Evolutionary conservation across 2,888 invertebrate genomes (phyloP).

Genomic region (Polydrusus cervinus): DNA sequence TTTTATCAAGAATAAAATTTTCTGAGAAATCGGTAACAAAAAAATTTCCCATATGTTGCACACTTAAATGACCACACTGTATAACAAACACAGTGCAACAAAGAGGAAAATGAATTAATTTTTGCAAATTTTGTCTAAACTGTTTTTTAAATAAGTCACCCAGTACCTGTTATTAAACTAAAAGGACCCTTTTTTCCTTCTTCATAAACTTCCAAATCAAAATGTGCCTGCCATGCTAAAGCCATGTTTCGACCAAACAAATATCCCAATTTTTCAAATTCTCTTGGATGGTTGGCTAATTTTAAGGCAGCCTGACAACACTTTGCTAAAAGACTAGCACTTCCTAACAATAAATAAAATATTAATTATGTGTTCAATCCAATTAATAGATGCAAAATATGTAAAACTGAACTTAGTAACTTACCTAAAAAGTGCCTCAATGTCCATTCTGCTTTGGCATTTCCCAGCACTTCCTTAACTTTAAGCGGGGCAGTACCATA

Average conservation of each 20-base stretch:
- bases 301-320: conserved; percentile 88
- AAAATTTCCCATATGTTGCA: no score
- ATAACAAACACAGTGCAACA: no score
- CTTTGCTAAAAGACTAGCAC: conserved; percentile 79
- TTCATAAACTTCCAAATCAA: conserved; percentile 80
- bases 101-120: no score
- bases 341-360: conserved; percentile 69
- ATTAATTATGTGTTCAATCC: no score
- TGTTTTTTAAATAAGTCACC: no score
- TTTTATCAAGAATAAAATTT: no score
- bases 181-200: conserved; percentile 71
- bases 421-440: conserved; percentile 73
- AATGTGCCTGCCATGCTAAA: conserved; percentile 85
- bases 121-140: no score
- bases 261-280: conserved; percentile 85
- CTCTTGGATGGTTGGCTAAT: conserved; percentile 84
- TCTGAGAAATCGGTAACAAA: no score
- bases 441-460: conserved; percentile 85
- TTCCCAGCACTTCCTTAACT: conserved; percentile 71
- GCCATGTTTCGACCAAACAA: conserved; percentile 92
- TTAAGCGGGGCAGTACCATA: conserved; percentile 54
- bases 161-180: conserved; percentile 77
- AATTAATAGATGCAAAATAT: no score
- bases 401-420: no score
- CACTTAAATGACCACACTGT: no score